Conservation (phyloP, 2,113 vertebrate species). For the Sylvietta virens region DNA sequence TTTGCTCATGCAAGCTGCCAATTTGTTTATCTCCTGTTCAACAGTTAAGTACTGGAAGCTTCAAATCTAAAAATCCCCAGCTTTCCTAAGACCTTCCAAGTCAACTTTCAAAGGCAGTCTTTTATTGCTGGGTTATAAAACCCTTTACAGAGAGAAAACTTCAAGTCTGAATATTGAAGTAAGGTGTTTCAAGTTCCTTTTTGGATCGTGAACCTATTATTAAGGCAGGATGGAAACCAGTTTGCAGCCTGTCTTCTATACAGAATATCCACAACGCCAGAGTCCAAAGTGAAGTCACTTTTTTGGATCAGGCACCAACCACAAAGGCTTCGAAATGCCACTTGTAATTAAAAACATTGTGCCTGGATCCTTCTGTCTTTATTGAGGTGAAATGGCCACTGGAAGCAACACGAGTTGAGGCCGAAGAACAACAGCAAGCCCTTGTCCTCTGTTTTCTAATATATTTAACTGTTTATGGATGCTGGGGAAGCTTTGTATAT, state of each 20-base stretch:
- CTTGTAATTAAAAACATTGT: conserved; percentile 54
- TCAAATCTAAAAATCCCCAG: conserved; percentile 33
- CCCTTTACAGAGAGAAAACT: conserved; percentile 56
- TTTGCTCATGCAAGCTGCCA: not conserved
- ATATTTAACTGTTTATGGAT: conserved; percentile 28
- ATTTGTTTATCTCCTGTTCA: conserved; percentile 33
- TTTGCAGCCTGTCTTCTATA: conserved; percentile 35
- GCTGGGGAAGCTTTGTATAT: not conserved
- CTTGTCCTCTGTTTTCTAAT: not conserved
- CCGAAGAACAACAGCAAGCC: conserved; percentile 9
- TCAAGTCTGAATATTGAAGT: conserved; percentile 61
- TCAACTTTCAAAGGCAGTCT: conserved; percentile 59
- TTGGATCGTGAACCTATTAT: conserved; percentile 29
- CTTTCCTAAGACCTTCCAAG: conserved; percentile 40
- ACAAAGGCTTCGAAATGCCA: conserved; percentile 32
- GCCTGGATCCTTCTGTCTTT: conserved; percentile 6
- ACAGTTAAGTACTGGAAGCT: conserved; percentile 6
- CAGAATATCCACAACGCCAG: not conserved
- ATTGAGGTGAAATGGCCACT: conserved; percentile 33
- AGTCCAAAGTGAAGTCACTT: conserved; percentile 49
- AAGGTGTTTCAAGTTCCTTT: conserved; percentile 56
- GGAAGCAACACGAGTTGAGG: conserved; percentile 19
- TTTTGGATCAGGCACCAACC: conserved; percentile 13
- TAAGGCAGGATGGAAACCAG: conserved; percentile 35
- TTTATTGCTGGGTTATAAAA: conserved; percentile 62